Evolutionary conservation across 2,888 invertebrate species (phyloP).

Genomic region (Nezara viridula): DNA sequence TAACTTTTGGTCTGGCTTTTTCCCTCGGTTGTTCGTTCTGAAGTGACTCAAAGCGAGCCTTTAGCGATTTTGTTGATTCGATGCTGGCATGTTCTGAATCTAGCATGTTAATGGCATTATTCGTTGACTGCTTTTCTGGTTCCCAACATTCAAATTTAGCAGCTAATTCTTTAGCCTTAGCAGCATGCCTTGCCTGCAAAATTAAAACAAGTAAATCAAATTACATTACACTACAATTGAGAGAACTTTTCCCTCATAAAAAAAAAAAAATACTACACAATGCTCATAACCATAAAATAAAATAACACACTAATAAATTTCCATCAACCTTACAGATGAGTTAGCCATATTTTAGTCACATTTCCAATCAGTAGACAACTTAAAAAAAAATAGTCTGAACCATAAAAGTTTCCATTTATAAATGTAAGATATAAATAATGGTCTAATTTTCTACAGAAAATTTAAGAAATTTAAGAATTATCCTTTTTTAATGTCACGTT

Average conservation of each 20-base stretch:
- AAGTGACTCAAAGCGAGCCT: slow-evolving; percentile 87
- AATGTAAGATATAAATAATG: too few species aligned
- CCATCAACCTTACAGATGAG: too few species aligned
- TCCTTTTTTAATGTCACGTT: too few species aligned
- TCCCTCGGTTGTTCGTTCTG: slow-evolving; percentile 73
- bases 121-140: slow-evolving; percentile 72
- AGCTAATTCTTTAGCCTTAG: slow-evolving; percentile 85
- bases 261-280: too few species aligned
- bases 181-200: slow-evolving; percentile 70
- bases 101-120: slow-evolving; percentile 70
- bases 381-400: too few species aligned
- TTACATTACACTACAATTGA: neutral
- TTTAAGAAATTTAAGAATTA: too few species aligned
- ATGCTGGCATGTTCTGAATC: slow-evolving; percentile 76
- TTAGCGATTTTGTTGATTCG: slow-evolving; percentile 83
- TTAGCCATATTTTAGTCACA: too few species aligned
- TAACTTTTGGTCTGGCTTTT: slow-evolving; percentile 80
- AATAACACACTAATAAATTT: neutral
- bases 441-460: too few species aligned
- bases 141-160: slow-evolving; percentile 93
- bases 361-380: too few species aligned
- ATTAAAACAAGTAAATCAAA: neutral
- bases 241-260: neutral
- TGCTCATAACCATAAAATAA: neutral
- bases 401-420: too few species aligned